These are phyloP conservation scores for Zaprionus davidi DNA, from an alignment of 1,140 invertebrate species.

Conservation along the genomic window DNA sequence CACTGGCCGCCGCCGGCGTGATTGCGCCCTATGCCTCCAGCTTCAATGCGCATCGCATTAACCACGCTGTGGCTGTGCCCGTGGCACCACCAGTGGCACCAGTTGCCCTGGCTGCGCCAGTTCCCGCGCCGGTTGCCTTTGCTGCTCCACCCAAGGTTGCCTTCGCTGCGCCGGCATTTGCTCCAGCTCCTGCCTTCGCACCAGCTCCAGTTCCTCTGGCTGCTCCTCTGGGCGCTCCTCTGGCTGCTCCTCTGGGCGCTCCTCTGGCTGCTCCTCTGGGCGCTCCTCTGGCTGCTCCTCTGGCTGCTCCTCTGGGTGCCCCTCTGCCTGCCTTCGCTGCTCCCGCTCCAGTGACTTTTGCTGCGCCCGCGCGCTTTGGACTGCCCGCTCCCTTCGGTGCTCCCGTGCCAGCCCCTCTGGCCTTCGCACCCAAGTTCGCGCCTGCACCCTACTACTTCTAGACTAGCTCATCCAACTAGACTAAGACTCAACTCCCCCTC, in stretches of 20 bases:
- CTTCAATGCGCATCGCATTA: slow-evolving; percentile 86
- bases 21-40: slow-evolving; percentile 86
- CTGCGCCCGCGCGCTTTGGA: slow-evolving; percentile 63
- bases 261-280: slow-evolving; percentile 40
- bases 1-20: slow-evolving; percentile 63
- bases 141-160: slow-evolving; percentile 56
- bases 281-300: slow-evolving; percentile 65
- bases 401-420: slow-evolving; percentile 69
- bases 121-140: slow-evolving; percentile 51
- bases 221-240: slow-evolving; percentile 33
- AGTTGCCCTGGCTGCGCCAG: slow-evolving; percentile 64
- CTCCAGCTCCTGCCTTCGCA: slow-evolving; percentile 71
- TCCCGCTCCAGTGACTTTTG: slow-evolving; percentile 67
- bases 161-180: slow-evolving; percentile 47
- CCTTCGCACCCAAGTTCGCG: slow-evolving; percentile 60
- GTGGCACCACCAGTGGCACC: slow-evolving; percentile 70
- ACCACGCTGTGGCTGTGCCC: slow-evolving; percentile 86
- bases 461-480: slow-evolving; percentile 9
- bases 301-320: slow-evolving; percentile 66
- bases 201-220: slow-evolving; percentile 31
- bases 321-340: slow-evolving; percentile 49
- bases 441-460: slow-evolving; percentile 69
- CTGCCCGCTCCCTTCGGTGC: slow-evolving; percentile 62
- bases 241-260: slow-evolving; percentile 10
- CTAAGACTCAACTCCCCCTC: slow-evolving; percentile 20